Conservation (phyloP, 2,797 vertebrate genomes). For the Phyllotis vaccarum region DNA sequence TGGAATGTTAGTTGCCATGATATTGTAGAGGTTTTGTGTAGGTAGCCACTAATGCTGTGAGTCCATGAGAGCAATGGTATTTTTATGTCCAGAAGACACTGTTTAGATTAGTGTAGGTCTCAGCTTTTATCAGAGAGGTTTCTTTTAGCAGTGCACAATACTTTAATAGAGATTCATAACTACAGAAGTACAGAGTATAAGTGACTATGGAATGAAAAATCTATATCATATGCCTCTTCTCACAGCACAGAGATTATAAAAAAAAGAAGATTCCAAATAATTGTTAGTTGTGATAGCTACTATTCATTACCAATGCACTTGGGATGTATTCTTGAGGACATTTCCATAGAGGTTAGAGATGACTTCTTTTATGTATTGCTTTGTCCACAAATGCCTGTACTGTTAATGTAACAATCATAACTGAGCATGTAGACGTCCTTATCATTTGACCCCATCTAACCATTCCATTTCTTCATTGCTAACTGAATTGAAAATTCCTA, state of each 20-base stretch:
- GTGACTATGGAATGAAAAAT: background rate
- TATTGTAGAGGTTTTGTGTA: too few species aligned
- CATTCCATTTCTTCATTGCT: slow-evolving; percentile 17
- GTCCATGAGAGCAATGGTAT: background rate
- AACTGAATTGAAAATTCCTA: slow-evolving; percentile 43
- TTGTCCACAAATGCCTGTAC: background rate
- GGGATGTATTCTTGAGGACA: background rate
- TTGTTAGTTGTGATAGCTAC: background rate
- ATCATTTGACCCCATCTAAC: background rate
- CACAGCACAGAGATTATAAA: background rate
- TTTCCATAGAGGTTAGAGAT: background rate
- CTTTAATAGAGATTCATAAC: background rate
- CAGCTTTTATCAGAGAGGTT: background rate
- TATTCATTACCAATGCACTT: background rate
- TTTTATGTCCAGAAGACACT: background rate
- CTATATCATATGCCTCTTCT: background rate
- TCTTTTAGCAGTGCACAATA: background rate
- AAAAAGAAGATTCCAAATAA: background rate
- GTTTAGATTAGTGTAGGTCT: background rate
- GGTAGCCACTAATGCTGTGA: background rate
- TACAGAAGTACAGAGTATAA: background rate
- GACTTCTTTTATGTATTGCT: background rate
- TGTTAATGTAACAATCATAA: background rate
- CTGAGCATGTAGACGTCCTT: background rate
- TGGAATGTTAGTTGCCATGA: background rate